Conservation (phyloP, 2,113 vertebrate genomes). For the Chiloscyllium plagiosum region DNA sequence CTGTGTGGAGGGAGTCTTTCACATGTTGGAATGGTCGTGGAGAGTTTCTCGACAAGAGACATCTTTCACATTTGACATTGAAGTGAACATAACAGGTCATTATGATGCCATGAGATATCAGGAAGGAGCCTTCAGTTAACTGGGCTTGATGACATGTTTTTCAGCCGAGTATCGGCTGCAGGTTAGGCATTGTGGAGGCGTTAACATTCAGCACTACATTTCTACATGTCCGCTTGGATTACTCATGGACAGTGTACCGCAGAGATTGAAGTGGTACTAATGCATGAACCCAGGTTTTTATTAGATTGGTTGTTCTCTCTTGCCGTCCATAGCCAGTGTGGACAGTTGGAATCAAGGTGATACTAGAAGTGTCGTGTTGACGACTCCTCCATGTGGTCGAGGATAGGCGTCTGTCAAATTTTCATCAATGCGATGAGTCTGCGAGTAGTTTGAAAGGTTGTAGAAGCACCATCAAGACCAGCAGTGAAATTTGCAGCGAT, state of each 20-base stretch:
- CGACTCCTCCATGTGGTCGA: background rate
- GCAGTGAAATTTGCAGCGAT: background rate
- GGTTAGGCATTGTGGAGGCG: background rate
- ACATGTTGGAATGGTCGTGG: background rate
- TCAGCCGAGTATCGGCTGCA: background rate
- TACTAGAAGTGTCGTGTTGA: background rate
- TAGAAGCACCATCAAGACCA: background rate
- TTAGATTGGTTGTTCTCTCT: background rate
- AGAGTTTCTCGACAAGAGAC: background rate
- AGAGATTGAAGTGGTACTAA: background rate
- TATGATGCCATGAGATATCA: background rate
- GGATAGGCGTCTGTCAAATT: background rate
- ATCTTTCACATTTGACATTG: background rate
- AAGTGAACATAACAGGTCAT: background rate
- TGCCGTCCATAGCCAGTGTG: background rate
- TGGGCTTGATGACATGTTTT: background rate
- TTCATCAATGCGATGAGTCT: background rate
- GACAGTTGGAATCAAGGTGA: background rate
- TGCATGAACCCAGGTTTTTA: background rate
- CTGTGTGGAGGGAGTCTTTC: background rate
- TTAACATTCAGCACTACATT: background rate
- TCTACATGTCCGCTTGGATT: background rate
- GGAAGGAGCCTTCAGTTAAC: background rate
- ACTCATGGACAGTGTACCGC: background rate
- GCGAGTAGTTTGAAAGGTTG: background rate